A percentile compares a stretch with the other conserved stretches of the same genome.
phyloP scores from a whole-genome alignment of 2,113 vertebrate genomes.

The Pandion haliaetus region DNA sequence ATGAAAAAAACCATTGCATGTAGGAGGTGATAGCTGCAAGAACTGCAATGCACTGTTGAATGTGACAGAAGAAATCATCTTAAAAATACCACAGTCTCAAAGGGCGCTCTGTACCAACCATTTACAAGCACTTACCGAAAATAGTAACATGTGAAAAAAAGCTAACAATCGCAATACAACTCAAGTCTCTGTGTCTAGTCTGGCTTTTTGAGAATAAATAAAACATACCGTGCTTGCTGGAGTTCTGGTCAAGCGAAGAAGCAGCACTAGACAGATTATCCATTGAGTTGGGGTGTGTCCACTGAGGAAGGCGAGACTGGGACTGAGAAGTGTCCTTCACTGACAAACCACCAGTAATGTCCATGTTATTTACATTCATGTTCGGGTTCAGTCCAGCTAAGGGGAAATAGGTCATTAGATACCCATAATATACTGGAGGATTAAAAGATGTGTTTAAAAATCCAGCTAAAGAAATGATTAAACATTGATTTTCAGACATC shows the following conservation, averaged over 20 bases:
- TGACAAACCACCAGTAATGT: conserved; percentile 87
- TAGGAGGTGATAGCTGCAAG: not conserved
- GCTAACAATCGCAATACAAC: not conserved
- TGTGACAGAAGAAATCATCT: not conserved
- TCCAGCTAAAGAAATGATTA: not conserved
- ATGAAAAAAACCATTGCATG: not conserved
- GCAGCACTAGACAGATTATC: conserved; percentile 89
- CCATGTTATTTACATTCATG: conserved; percentile 97
- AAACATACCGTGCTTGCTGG: conserved; percentile 95
- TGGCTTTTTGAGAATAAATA: too few species aligned
- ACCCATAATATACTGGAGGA: not conserved
- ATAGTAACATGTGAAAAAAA: not conserved
- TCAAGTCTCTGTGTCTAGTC: too few species aligned
- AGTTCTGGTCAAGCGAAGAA: conserved; percentile 91
- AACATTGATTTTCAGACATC: not conserved
- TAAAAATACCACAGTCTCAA: not conserved
- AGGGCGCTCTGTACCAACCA: not conserved
- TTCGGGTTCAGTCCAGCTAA: conserved; percentile 94
- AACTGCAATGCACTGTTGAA: not conserved
- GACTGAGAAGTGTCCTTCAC: conserved; percentile 95
- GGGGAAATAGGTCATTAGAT: not conserved
- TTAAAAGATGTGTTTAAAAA: not conserved
- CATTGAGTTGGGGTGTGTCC: conserved; percentile 96
- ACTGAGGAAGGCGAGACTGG: conserved; percentile 97
- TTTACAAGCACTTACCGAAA: not conserved